phyloP scores from a whole-genome alignment of 1,140 invertebrate genomes.

The Drosophila micromelanica region DNA sequence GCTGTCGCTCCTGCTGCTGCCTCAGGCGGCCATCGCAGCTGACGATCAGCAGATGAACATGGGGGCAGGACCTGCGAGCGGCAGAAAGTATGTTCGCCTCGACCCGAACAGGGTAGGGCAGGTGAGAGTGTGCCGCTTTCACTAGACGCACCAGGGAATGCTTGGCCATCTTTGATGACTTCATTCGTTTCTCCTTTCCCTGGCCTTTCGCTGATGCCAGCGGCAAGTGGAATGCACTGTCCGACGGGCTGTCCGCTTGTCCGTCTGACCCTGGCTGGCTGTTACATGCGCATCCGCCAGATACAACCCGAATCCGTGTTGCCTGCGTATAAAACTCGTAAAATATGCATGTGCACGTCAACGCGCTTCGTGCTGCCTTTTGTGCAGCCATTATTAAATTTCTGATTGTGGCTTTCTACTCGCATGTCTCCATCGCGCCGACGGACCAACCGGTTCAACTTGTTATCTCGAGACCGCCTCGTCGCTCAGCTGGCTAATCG shows the following conservation, averaged over 20 bases:
- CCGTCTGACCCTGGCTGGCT: slow-evolving; percentile 15
- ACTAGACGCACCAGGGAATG: slow-evolving; percentile 29
- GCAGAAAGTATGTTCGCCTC: not conserved
- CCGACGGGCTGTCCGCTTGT: not conserved
- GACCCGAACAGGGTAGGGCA: slow-evolving; percentile 20
- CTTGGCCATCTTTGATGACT: slow-evolving; percentile 74
- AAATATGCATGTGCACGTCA: slow-evolving; percentile 79
- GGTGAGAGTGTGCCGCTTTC: slow-evolving; percentile 50
- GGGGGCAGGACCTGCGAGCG: slow-evolving; percentile 21
- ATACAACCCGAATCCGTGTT: slow-evolving; percentile 53
- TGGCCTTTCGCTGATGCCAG: slow-evolving; percentile 31
- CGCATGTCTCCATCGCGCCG: slow-evolving; percentile 59
- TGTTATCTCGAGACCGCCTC: slow-evolving; percentile 63
- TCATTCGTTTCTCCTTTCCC: slow-evolving; percentile 54
- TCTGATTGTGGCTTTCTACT: slow-evolving; percentile 83
- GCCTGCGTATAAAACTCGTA: slow-evolving; percentile 77
- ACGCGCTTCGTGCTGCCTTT: slow-evolving; percentile 74
- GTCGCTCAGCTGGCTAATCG: slow-evolving; percentile 62
- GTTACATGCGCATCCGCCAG: slow-evolving; percentile 73
- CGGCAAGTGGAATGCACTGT: slow-evolving; percentile 41
- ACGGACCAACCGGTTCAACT: slow-evolving; percentile 72
- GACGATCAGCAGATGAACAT: slow-evolving; percentile 49
- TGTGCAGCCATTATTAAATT: slow-evolving; percentile 83
- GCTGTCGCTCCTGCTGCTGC: slow-evolving; percentile 25
- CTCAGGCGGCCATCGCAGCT: slow-evolving; percentile 34